Evolutionary conservation across 2,888 invertebrate genomes (phyloP).

Genomic region (Plebejus melissa): DNA sequence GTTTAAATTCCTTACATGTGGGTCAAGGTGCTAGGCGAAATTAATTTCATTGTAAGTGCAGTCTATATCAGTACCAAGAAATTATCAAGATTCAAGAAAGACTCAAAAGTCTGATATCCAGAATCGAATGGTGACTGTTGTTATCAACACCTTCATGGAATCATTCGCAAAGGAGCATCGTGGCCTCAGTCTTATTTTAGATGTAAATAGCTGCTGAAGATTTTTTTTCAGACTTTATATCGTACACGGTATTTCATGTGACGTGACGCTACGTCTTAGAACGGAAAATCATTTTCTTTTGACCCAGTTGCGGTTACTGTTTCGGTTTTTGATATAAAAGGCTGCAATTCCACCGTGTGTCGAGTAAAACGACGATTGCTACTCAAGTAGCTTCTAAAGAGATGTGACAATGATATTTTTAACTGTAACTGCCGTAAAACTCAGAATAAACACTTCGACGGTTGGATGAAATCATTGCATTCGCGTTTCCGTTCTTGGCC

Average conservation of each 20-base stretch:
- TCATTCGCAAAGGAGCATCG: not conserved
- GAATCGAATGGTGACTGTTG: not conserved
- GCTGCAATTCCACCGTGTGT: not conserved
- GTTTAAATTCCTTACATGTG: conserved; percentile 10
- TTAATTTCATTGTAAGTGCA: conserved; percentile 10
- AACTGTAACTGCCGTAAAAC: not conserved
- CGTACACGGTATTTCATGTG: conserved; percentile 2
- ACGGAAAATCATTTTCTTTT: conserved; percentile 27
- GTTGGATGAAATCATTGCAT: not conserved
- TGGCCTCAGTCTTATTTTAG: not conserved
- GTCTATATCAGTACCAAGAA: not conserved
- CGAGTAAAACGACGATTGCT: conserved; percentile 1
- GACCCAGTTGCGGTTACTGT: conserved; percentile 25
- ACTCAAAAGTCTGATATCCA: not conserved
- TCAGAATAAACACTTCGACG: not conserved
- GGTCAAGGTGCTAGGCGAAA: conserved; percentile 19
- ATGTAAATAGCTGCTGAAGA: conserved; percentile 13
- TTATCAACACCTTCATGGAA: no score
- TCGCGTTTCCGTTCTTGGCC: not conserved
- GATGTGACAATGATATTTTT: not conserved
- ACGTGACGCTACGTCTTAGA: conserved; percentile 10
- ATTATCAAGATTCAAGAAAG: not conserved
- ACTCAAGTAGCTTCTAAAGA: not conserved
- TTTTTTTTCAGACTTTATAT: conserved; percentile 24
- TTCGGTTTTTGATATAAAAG: not conserved